Base-by-base conservation (phyloP, 2,113 vertebrate genomes). In the Sinocyclocheilus anshuiensis region DNA sequence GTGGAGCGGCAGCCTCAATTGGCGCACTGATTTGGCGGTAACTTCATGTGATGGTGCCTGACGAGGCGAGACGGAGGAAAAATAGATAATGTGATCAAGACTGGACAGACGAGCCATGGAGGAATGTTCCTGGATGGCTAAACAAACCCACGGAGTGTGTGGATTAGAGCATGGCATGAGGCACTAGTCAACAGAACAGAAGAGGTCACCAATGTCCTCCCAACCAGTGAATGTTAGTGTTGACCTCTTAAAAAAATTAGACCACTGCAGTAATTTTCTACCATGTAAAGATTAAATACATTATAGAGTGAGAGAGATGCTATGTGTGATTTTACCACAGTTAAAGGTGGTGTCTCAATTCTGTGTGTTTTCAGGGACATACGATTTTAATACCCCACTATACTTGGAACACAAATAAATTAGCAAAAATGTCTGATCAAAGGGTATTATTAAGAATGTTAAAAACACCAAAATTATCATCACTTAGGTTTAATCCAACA, bases 31-130 rank as follows among this genome's bases (percentile, higher is more conserved):
- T 87, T 65, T 33, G 90, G 84, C 83, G 86, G 87, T 93, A 93
- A 93, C 92, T 87, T 81, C 13, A 91, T 92, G 90, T 92, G 92
- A 94, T 90, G 86, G 92, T 89, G 85, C 82, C 87, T 83, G 74
- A 86, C 71, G 77, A 89, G 83, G 53, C 79, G 42, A 89, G 67
- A 57, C 6, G 75, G 53, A 57, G 48, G 75, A 57, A 18, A 12
- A 26, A 42, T 26, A 11, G 39, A 29, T 77, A 4, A 4, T 77
- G 75, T 55, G 53, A 77, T 55, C 7, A 9, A 18, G 26, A 33
- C 16, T 6, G 20, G 61, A 77, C 24, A 81, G 15, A 75, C 75
- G 42, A 26, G 59, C 22, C 45, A 82, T 29, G 29, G 83, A 84
- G 16, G 33, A 89, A 89, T 74, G 72, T 86, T 87, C 7, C 48